These are phyloP conservation scores for Xiphias gladius DNA, from an alignment of 2,113 vertebrate species.

Conservation along the genomic window DNA sequence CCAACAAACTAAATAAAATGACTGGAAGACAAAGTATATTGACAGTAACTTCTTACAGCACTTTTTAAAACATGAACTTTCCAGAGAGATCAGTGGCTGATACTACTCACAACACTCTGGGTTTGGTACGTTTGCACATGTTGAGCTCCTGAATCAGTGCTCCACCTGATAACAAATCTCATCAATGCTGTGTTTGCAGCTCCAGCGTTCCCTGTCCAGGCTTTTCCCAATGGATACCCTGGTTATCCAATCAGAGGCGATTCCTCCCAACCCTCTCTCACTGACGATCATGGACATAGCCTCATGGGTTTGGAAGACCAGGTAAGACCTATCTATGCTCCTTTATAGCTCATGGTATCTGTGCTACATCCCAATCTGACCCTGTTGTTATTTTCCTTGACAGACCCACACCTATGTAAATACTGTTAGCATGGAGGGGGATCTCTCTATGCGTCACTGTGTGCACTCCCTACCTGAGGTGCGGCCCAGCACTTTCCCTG, in stretches of 20 bases:
- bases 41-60: neutral
- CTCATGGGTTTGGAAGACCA: slow-evolving; percentile 95
- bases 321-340: slow-evolving; percentile 77
- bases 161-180: neutral
- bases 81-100: neutral
- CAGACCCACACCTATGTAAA: slow-evolving; percentile 99
- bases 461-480: slow-evolving; percentile 94
- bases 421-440: slow-evolving; percentile 91
- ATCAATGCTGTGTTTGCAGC: slow-evolving; percentile 77
- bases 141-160: neutral
- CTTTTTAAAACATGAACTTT: neutral
- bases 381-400: slow-evolving; percentile 2
- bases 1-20: neutral
- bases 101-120: neutral
- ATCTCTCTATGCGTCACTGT: slow-evolving; percentile 90
- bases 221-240: slow-evolving; percentile 95
- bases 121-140: neutral
- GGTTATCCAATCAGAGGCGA: slow-evolving; percentile 91
- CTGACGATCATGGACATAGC: slow-evolving; percentile 92
- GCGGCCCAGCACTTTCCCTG: slow-evolving; percentile 86
- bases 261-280: slow-evolving; percentile 89
- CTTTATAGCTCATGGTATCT: neutral
- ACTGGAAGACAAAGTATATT: no score
- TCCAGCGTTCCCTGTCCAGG: slow-evolving; percentile 91
- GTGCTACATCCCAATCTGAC: slow-evolving; percentile 2